These are phyloP conservation scores for Agrochola lychnidis DNA, from an alignment of 2,888 invertebrate species.

Conservation along the genomic window DNA sequence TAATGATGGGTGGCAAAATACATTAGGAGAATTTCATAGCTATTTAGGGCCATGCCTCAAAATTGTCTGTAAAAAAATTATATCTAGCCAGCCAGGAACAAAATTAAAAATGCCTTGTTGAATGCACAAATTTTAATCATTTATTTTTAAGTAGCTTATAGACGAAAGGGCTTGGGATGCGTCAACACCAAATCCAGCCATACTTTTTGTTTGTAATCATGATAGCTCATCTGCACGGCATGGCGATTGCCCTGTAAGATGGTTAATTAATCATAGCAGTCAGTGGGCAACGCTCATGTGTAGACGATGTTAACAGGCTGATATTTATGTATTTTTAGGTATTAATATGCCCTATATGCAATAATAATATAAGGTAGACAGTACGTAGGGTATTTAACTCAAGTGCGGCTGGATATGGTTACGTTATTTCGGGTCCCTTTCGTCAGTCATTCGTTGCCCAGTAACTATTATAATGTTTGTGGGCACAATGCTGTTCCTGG, in stretches of 20 bases:
- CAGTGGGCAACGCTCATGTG: not conserved
- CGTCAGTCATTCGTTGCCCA: constrained; percentile 28
- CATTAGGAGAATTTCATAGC: constrained; percentile 51
- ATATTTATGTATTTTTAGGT: constrained; percentile 57
- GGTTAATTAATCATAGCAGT: constrained; percentile 14
- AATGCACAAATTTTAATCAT: constrained; percentile 47
- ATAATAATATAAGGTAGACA: constrained; percentile 46
- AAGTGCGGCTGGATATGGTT: constrained; percentile 22
- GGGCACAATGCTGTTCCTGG: constrained; percentile 48
- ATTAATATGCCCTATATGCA: constrained; percentile 43
- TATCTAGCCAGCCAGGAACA: constrained; percentile 36
- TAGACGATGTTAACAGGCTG: constrained; percentile 15
- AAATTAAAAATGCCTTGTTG: constrained; percentile 46
- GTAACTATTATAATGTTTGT: constrained; percentile 20
- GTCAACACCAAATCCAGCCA: constrained; percentile 15
- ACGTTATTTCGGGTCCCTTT: constrained; percentile 19
- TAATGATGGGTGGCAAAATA: constrained; percentile 29
- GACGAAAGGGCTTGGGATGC: constrained; percentile 23
- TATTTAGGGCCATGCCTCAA: constrained; percentile 44
- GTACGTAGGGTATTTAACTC: constrained; percentile 30
- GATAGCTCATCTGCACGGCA: constrained; percentile 2
- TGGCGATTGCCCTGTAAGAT: not conserved
- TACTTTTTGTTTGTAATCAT: constrained; percentile 21
- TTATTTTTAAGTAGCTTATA: constrained; percentile 55
- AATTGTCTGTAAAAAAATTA: constrained; percentile 53